phyloP scores from a whole-genome alignment of 1,140 invertebrate species.

The Sycobia sp. region DNA sequence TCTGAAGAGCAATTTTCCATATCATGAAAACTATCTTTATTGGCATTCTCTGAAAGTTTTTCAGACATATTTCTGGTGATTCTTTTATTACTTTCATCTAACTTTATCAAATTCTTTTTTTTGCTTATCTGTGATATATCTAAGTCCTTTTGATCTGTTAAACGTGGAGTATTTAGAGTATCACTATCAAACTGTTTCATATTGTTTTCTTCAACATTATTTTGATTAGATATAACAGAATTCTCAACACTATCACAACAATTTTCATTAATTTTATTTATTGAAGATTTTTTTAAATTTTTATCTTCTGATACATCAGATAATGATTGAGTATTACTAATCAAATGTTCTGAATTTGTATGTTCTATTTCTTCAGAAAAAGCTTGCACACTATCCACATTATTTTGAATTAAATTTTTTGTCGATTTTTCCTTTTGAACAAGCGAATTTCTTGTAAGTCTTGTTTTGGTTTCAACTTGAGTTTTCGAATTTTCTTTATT shows the following conservation, averaged over 20 bases:
- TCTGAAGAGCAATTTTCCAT: neutral
- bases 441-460: neutral
- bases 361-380: neutral
- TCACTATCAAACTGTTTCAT: neutral
- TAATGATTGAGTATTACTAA: neutral
- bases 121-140: neutral
- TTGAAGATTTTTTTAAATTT: neutral
- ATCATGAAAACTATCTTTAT: neutral
- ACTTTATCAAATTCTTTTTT: neutral
- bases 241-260: neutral
- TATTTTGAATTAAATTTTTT: constrained; percentile 16
- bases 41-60: neutral
- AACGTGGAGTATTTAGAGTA: neutral
- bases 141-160: neutral
- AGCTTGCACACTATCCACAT: neutral
- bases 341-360: neutral
- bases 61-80: neutral
- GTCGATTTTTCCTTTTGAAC: neutral
- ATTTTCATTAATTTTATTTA: constrained; percentile 8
- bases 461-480: constrained; percentile 1
- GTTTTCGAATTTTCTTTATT: constrained; percentile 29
- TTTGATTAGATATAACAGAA: too few relatives aligned
- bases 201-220: constrained; percentile 17
- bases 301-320: neutral
- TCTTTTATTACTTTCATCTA: neutral